Evolutionary conservation across 37 sponge, comb jelly and placozoan species (phyloP).

Genomic region (Dysidea cf. avara): DNA sequence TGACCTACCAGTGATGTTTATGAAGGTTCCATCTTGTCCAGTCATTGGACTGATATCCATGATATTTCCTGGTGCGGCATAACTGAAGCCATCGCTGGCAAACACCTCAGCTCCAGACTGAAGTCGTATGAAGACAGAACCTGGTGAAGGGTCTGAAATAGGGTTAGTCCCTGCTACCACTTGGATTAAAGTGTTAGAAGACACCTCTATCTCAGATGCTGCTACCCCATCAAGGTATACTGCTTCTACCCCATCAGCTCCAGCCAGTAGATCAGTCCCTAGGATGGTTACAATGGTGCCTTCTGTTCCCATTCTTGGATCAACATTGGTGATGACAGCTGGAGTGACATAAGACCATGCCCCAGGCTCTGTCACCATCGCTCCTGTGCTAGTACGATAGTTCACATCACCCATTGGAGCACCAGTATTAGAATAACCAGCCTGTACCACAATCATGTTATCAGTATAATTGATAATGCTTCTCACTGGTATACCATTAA

Average conservation of each 20-base stretch:
- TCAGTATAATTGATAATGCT: neutral
- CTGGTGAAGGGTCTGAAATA: neutral
- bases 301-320: conserved; percentile 37
- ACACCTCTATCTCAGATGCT: conserved; percentile 11
- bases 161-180: conserved; percentile 47
- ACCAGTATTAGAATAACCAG: neutral
- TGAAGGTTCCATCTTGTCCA: conserved; percentile 67
- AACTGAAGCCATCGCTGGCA: conserved; percentile 21
- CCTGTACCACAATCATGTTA: conserved; percentile 15
- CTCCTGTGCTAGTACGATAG: conserved; percentile 36
- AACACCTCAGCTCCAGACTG: conserved; percentile 49
- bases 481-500: conserved; percentile 35
- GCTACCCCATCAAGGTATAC: conserved; percentile 36
- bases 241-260: conserved; percentile 12
- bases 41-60: neutral
- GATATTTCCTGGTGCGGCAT: conserved; percentile 30
- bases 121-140: conserved; percentile 32
- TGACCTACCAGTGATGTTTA: conserved; percentile 31
- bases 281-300: conserved; percentile 71
- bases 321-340: conserved; percentile 37
- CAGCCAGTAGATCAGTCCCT: conserved; percentile 53
- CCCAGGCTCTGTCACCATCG: conserved; percentile 4
- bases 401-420: conserved; percentile 17
- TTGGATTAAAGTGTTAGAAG: conserved; percentile 27
- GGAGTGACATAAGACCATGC: conserved; percentile 53